phyloP scores from a whole-genome alignment of 2,888 invertebrate species.

The Torymus aiolomorphi region DNA sequence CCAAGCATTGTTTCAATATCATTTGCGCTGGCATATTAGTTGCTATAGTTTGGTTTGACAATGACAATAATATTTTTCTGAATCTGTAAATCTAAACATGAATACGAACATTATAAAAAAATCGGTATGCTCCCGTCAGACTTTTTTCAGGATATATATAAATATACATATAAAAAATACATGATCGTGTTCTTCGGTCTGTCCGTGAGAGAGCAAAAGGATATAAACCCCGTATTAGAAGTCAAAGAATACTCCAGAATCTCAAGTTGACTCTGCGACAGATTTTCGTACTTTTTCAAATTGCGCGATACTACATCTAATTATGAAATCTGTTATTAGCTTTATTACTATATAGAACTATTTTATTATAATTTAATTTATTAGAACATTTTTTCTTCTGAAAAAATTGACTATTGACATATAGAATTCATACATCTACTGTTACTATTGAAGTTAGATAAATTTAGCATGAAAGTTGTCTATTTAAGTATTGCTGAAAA shows the following conservation, averaged over 20 bases:
- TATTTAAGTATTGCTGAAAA: constrained; percentile 7
- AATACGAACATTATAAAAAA: constrained; percentile 34
- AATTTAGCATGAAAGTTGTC: constrained; percentile 12
- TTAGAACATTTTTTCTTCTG: not conserved
- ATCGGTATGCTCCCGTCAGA: constrained; percentile 47
- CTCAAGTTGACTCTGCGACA: constrained; percentile 42
- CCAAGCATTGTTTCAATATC: constrained; percentile 8
- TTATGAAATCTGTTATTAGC: not conserved
- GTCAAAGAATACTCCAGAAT: constrained; percentile 38
- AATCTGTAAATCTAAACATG: constrained; percentile 47
- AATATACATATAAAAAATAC: constrained; percentile 19
- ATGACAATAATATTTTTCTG: constrained; percentile 58
- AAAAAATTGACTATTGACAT: not conserved
- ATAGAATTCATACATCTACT: not conserved
- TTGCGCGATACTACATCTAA: not conserved
- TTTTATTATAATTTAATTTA: not conserved
- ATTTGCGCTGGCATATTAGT: constrained; percentile 16
- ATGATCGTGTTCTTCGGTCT: constrained; percentile 29
- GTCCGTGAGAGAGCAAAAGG: constrained; percentile 6
- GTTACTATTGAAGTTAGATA: constrained; percentile 14
- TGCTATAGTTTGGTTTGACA: constrained; percentile 51
- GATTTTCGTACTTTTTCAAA: constrained; percentile 45
- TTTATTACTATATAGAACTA: too few species aligned
- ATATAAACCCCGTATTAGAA: constrained; percentile 27
- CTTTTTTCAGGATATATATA: constrained; percentile 47